Conservation (phyloP, 2,888 invertebrate genomes). For the Serrognathus titanus region DNA sequence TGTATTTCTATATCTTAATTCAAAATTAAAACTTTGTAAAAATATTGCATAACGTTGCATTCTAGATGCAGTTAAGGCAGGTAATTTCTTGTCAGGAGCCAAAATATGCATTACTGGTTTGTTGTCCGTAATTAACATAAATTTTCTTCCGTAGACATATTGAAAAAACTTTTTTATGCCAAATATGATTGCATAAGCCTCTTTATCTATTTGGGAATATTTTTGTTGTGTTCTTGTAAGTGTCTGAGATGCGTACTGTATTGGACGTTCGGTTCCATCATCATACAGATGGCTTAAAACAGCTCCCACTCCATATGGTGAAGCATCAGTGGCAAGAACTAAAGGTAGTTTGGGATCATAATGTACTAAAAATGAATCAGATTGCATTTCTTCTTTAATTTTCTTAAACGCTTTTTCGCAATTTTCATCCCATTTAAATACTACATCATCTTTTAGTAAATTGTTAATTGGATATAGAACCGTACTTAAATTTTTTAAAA, state of each 20-base stretch:
- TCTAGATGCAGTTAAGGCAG: conserved; percentile 7
- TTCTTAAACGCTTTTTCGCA: conserved; percentile 28
- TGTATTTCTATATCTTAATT: conserved; percentile 11
- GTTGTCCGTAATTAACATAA: conserved; percentile 15
- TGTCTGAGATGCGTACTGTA: conserved; percentile 40
- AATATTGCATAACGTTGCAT: conserved; percentile 15
- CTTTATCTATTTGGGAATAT: conserved; percentile 21
- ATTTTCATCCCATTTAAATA: conserved; percentile 28
- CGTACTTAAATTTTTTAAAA: conserved; percentile 32
- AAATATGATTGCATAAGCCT: conserved; percentile 14
- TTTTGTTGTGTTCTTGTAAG: conserved; percentile 31
- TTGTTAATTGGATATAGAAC: conserved; percentile 32
- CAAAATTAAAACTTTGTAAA: conserved; percentile 9
- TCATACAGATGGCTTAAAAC: conserved; percentile 37
- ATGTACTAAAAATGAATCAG: conserved; percentile 27
- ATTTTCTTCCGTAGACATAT: conserved; percentile 11
- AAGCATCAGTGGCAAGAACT: conserved; percentile 32
- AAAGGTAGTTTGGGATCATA: conserved; percentile 32
- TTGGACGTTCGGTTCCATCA: conserved; percentile 40
- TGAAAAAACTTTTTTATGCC: conserved; percentile 13
- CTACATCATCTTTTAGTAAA: conserved; percentile 26
- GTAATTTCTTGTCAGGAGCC: conserved; percentile 7
- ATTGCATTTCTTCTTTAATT: conserved; percentile 30
- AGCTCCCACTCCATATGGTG: conserved; percentile 31
- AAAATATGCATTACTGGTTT: conserved; percentile 15